phyloP scores from a whole-genome alignment of 2,113 vertebrate genomes.

The Microcebus ravelobensis region DNA sequence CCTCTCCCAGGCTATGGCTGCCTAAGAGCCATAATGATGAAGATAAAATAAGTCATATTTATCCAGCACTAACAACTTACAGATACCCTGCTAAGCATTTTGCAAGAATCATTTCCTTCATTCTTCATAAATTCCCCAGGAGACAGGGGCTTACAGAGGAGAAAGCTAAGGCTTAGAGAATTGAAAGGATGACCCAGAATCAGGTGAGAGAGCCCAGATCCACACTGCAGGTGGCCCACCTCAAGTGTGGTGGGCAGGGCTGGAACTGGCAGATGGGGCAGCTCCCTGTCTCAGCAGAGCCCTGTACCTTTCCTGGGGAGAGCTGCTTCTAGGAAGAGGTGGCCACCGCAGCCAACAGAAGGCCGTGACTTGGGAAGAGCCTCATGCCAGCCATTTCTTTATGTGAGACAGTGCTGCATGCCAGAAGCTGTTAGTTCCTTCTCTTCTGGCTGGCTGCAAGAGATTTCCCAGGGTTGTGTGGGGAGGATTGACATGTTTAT shows the following conservation, averaged over 20 bases:
- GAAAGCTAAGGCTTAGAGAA: not conserved
- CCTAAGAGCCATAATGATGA: not conserved
- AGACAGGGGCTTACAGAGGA: not conserved
- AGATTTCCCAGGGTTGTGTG: not conserved
- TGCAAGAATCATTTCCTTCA: not conserved
- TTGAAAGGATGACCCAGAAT: not conserved
- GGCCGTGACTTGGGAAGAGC: not conserved
- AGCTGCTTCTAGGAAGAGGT: not conserved
- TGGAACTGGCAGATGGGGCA: not conserved
- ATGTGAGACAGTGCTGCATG: not conserved
- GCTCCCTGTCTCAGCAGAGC: not conserved
- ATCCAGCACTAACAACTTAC: not conserved
- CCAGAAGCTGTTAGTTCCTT: not conserved
- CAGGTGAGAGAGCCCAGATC: not conserved
- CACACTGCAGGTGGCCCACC: not conserved
- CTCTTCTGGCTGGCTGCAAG: not conserved
- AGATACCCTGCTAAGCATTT: not conserved
- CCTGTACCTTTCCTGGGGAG: not conserved
- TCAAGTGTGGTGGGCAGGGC: no score
- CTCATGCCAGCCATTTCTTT: not conserved
- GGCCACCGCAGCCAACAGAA: not conserved
- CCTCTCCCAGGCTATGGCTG: no score
- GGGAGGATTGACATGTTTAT: conserved; percentile 17
- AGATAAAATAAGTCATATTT: not conserved
- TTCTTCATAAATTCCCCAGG: not conserved